Evolutionary conservation across 2,888 invertebrate genomes (phyloP).

Genomic region (Drosophila nigritarsus): DNA sequence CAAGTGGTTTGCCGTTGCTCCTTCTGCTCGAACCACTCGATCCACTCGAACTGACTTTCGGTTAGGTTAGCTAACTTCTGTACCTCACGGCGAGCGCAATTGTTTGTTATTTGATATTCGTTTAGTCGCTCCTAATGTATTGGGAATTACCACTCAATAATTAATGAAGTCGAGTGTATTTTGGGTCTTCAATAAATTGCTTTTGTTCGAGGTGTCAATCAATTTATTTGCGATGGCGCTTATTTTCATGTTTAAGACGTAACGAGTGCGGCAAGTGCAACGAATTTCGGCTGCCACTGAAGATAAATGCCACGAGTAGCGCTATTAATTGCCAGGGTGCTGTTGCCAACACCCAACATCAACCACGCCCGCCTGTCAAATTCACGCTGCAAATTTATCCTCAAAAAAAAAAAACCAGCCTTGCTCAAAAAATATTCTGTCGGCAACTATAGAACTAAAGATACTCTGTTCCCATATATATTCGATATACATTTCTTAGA

Average conservation of each 20-base stretch:
- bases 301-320: slow-evolving; percentile 38
- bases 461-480: slow-evolving; percentile 5
- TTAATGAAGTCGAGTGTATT: slow-evolving; percentile 24
- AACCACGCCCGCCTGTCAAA: slow-evolving; percentile 28
- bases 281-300: slow-evolving; percentile 29
- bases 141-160: slow-evolving; percentile 32
- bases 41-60: slow-evolving; percentile 21
- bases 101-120: slow-evolving; percentile 6
- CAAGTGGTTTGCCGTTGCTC: slow-evolving; percentile 34
- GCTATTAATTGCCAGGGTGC: slow-evolving; percentile 35
- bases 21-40: slow-evolving; percentile 31
- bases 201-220: slow-evolving; percentile 34
- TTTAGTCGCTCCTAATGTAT: slow-evolving; percentile 12
- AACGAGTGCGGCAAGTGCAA: slow-evolving; percentile 35
- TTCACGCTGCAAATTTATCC: slow-evolving; percentile 39
- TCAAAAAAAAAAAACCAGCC: neutral
- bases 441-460: neutral
- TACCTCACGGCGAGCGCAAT: slow-evolving; percentile 12
- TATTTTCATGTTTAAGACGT: slow-evolving; percentile 2
- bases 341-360: slow-evolving; percentile 13
- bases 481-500: neutral
- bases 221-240: slow-evolving; percentile 17
- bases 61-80: slow-evolving; percentile 13
- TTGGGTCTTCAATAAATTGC: slow-evolving; percentile 32
- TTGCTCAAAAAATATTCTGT: neutral